Base-by-base conservation (phyloP, 2,797 vertebrate genomes). In the Crypturellus tataupa region DNA sequence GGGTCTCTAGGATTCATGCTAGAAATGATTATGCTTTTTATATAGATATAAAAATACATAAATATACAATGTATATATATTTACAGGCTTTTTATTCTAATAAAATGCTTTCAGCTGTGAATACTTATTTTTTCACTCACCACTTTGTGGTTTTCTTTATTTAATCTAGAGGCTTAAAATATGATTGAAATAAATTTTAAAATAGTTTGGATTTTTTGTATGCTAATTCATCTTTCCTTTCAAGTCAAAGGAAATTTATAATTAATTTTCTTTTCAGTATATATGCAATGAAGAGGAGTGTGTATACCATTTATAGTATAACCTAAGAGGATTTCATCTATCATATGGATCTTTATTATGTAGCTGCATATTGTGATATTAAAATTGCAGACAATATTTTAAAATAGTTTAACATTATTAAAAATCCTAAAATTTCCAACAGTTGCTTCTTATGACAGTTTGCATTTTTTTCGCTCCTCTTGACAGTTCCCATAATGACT, bases 401-500 rank as follows among this genome's bases (percentile, higher is more conserved):
- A 70, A 96, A 97, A 96, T 95, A 89, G 60, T 96, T 98, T 96
- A 95, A 82, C 75, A 91, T 89, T 95, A 86, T 78, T 95, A 83
- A 91, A 95, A 96, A 95, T 87, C 75, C 87, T 73, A 92, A 92
- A 85, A 86, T 97, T 97, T 97, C 95, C 96, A 97, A 97, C 95
- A 97, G 95, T 95, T 90, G 65, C 97, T 96, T 97, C 93, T 95
- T 94, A 68, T 98, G 98, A 98, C 98, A 98, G 97, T 97, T 96
- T 93, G 91, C 97, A 97, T 98, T 97, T 95, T 97, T 94, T 95
- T 95, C 92, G 85, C 79, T 93, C 83, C 96, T 96, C 80, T 96
- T 98, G 98, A 98, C 98, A 98, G 97, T 97, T 98, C 80, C 94
- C 95, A 97, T 98, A 98, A 98, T 98, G 98, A 98, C 97, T 98